Evolutionary conservation across 2,797 vertebrate genomes (phyloP), one percentile per base, ranked within the genome.

Genomic region (Acropternis orthonyx): DNA sequence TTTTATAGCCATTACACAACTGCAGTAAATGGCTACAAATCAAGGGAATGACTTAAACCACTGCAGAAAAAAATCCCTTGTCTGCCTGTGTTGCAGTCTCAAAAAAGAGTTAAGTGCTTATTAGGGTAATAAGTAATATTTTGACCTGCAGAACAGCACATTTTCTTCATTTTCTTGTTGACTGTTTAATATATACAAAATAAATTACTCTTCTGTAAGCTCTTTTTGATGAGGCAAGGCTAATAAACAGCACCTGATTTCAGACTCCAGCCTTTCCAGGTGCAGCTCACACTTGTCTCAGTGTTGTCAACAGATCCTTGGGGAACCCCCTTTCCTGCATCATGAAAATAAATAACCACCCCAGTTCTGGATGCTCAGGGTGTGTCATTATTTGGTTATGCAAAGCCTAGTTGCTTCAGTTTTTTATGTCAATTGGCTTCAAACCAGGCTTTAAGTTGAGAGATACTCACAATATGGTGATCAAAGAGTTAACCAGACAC

Each of bases 1-100:
- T 93, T 97, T 98, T 96, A 97, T 83, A 94, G 91, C 96, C 94
- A 96, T 96, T 96, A 96, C 93, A 83, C 94, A 97, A 96, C 92
- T 95, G 92, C 93, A 96, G 92, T 94, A 96, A 96, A 96, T 88
- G 94, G 94, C 88, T 93, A 97, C 92, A 97, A 97, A 98, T 96
- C 96, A 97, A 91, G 46, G 12, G 66, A 96, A 95, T 92, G 92
- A 96, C 97, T 97, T 94, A 89, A 80, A 92, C 56, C 39, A 36
- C 55, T 44, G 52, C 54, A 59, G 71, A 62, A 72, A n/a, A 91
- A 96, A 87, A 69, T 37, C 59, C 49, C 54, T 63, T 43, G 62
- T 74, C 89, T 95, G 52, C 39, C 54, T 26, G 6, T 81, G 46
- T 36, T 86, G 65, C 26, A 67, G 62, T 63, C 79, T 88, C 85